Evolutionary conservation across 2,888 invertebrate genomes (phyloP), one percentile per base, ranked within the genome.

Genomic region (Epirrita christyi): DNA sequence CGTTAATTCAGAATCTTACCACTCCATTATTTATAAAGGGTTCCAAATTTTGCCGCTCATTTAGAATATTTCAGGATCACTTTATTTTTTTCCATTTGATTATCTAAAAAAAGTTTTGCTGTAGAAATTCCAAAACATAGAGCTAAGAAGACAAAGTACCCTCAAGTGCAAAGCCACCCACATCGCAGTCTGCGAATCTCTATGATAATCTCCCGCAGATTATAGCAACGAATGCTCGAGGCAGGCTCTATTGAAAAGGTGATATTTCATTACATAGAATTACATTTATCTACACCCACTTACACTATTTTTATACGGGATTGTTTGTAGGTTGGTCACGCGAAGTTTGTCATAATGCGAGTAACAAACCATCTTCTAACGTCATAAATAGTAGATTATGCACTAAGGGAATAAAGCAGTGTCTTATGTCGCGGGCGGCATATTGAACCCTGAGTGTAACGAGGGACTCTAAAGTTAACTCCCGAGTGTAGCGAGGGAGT

Each of bases 171-270:
- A 51, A 66, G 50, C 68, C 75, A 73, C 73, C 68, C 71, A 76
- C 66, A 58, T 54, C 42, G 66, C 44, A 49, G n/a, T n/a, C 47
- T 49, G 47, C 29, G 62, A 59, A 68, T 71, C 71, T 70, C 66
- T 67, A 57, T 59, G 70, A 72, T 70, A 68, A 73, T 73, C 71
- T 73, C 67, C 69, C 66, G 64, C 52, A 61, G 59, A 65, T 61
- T 64, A 58, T 59, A 50, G 67, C 65, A 63, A 67, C 55, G 29
- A 68, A 58, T 56, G 72, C 73, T 65, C 37, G 52, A 67, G 63
- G 72, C 73, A 57, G 54, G 48, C 56, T 54, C 62, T 60, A 69
- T 70, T 72, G 66, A 72, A 72, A 70, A 63, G 59, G 61, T 63
- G 53, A 67, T 68, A 68, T 66, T 66, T 64, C 65, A 71, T 59